phyloP scores from a whole-genome alignment of 2,888 invertebrate species.

The Cheiracanthium punctorium region DNA sequence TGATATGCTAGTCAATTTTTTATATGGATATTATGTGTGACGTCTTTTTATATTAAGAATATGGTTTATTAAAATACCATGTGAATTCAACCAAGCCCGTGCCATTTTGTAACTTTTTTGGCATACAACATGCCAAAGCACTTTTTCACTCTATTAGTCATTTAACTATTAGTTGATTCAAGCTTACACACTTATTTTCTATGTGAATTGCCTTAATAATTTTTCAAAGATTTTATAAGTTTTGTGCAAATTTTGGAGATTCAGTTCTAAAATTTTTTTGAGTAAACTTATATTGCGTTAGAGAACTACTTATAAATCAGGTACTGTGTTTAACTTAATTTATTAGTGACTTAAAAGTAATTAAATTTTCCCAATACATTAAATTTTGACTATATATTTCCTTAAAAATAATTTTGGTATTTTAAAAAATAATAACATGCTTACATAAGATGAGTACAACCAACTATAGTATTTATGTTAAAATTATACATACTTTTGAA shows the following conservation, averaged over 20 bases:
- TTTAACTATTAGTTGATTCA: constrained; percentile 37
- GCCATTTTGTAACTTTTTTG: constrained; percentile 35
- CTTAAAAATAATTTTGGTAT: no score
- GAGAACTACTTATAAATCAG: no score
- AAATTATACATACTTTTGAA: no score
- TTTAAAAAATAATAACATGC: no score
- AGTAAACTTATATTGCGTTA: no score
- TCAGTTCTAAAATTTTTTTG: no score
- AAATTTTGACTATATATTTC: no score
- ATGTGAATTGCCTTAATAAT: neutral
- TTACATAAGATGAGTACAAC: no score
- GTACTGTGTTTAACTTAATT: no score
- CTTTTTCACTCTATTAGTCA: constrained; percentile 45
- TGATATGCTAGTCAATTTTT: constrained; percentile 61
- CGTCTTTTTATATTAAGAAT: constrained; percentile 24
- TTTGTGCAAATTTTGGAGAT: neutral
- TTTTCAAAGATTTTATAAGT: neutral
- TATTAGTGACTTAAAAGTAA: no score
- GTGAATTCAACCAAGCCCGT: constrained; percentile 59
- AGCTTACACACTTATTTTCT: neutral
- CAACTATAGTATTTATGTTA: no score
- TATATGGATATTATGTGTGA: constrained; percentile 20
- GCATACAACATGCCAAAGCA: constrained; percentile 25
- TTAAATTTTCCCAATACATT: no score
- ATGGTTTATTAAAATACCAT: constrained; percentile 25